Evolutionary conservation across 2,113 vertebrate species (phyloP).

Genomic region (Aptenodytes patagonicus): DNA sequence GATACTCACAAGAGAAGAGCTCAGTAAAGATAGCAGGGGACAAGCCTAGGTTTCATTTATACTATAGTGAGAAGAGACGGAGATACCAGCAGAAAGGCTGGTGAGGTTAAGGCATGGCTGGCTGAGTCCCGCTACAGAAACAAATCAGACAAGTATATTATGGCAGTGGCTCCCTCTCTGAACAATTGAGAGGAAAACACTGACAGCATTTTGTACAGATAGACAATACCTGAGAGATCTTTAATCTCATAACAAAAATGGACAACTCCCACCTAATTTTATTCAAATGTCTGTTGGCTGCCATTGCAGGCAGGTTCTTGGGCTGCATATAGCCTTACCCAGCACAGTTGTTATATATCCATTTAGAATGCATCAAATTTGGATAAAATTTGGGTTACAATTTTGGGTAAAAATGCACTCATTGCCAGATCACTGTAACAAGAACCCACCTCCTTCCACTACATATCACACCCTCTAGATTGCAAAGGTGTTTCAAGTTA

Average conservation of each 20-base stretch:
- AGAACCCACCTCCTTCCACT: not conserved
- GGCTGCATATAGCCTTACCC: not conserved
- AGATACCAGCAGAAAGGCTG: not conserved
- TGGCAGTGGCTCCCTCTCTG: not conserved
- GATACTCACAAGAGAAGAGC: not conserved
- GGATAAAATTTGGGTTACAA: not conserved
- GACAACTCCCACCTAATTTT: not conserved
- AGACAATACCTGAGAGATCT: not conserved
- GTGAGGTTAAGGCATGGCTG: not conserved
- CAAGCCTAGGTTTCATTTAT: not conserved
- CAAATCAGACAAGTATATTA: not conserved
- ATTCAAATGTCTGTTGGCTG: not conserved
- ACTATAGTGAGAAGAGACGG: not conserved
- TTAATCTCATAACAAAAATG: not conserved
- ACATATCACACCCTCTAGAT: not conserved
- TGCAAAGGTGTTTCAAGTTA: not conserved
- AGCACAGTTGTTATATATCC: not conserved
- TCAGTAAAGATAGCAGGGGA: not conserved
- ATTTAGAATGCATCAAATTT: not conserved
- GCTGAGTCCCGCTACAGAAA: not conserved
- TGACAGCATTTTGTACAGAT: not conserved
- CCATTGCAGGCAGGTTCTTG: not conserved
- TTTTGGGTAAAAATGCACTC: not conserved
- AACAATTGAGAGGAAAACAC: not conserved
- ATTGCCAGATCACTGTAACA: not conserved